A percentile compares a stretch with the other conserved stretches of the same genome.
phyloP scores from a whole-genome alignment of 2,113 vertebrate species.

The Podarcis raffonei region DNA sequence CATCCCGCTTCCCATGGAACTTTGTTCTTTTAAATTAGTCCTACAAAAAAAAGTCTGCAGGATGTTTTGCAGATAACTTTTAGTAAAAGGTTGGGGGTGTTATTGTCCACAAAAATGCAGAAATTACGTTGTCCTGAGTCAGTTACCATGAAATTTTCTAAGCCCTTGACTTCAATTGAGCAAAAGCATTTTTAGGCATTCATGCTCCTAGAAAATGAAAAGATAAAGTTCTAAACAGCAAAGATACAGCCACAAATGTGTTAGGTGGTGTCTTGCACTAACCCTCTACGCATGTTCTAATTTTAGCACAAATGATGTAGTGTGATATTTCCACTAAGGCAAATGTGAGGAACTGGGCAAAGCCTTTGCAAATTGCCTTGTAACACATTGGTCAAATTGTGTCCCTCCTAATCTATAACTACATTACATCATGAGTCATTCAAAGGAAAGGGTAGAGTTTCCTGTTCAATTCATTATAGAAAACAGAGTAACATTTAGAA shows the following conservation, averaged over 20 bases:
- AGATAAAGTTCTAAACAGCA: constrained; percentile 13
- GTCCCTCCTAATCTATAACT: constrained; percentile 68
- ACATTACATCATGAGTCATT: constrained; percentile 76
- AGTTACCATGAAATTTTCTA: neutral
- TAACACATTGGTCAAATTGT: constrained; percentile 55
- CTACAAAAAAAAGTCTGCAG: neutral
- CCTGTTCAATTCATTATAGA: constrained; percentile 72
- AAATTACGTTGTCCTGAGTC: too few relatives aligned
- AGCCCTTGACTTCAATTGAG: neutral
- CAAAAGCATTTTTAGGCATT: constrained; percentile 25
- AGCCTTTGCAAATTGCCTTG: constrained; percentile 46
- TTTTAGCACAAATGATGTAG: constrained; percentile 59
- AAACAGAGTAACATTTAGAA: constrained; percentile 75
- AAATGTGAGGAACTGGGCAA: constrained; percentile 61
- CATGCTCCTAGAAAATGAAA: neutral
- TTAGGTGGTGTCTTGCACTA: constrained; percentile 53
- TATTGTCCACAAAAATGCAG: neutral
- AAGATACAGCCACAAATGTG: neutral
- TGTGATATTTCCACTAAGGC: constrained; percentile 42
- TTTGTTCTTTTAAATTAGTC: neutral
- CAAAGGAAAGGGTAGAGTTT: constrained; percentile 82
- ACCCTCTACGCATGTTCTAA: constrained; percentile 49
- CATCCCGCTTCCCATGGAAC: neutral
- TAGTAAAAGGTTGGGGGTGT: neutral
- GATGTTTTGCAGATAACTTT: neutral